Evolutionary conservation across 2,888 invertebrate species (phyloP), one percentile per base, ranked within the genome.

Genomic region (Heliconius cydno): DNA sequence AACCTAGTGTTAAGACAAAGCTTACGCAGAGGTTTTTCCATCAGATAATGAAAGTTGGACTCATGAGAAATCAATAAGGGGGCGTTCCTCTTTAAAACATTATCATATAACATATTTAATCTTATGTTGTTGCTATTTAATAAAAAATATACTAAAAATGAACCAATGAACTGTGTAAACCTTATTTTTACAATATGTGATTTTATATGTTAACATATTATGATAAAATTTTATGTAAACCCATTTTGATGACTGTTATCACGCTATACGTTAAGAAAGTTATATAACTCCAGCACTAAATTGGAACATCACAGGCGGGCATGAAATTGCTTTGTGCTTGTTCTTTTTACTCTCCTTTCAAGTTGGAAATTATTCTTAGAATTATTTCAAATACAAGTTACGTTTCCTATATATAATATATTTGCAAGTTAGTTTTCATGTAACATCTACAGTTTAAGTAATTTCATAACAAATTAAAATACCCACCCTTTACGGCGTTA

Each of bases 281-380:
- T 65, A 65, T 75, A 65, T 28, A 75, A 75, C 28, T 28, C 41
- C 28, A n/a, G 63, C 38, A 65, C 28, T 41, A 19, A 63, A 65
- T 75, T 75, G 63, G 60, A 66, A 65, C 41, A 46, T 75, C 75
- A 66, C 75, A 15, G 60, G 25, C 72, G 34, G 28, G 67, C 72
- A 52, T 63, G 72, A 78, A 63, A 77, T 66, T 66, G 78, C 66
- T 72, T 60, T 52, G 30, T 72, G 30, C 30, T 73, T 78, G 46
- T 73, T 78, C 78, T 66, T 78, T 52, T 72, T 78, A 38, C 66
- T 22, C 22, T 75, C 65, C 46, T 75, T 75, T 66, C 22, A 30
- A 75, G 65, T 75, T 66, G 15, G 22, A 75, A 28, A 25, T 38
- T 19, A 4, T 75, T 75, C 65, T 75, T 46, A 75, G 46, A 46